Percentiles rank a stretch among this genome's conserved stretches.
Conservation (phyloP, 1,140 invertebrate genomes). For the Drosophila yakuba region DNA sequence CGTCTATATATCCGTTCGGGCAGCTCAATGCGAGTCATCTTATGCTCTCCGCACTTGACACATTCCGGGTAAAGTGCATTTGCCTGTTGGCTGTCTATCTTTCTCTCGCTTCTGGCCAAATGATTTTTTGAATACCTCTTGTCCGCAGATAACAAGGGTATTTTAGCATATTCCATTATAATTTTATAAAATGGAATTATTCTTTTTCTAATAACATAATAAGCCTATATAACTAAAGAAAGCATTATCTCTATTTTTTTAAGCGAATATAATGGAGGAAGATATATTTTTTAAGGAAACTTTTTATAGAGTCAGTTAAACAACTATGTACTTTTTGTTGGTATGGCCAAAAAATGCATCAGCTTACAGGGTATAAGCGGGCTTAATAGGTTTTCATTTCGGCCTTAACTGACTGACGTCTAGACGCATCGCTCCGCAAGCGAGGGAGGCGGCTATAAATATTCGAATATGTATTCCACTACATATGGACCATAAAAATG, state of each 20-base stretch:
- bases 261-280: no score
- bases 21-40: conserved; percentile 47
- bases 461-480: conserved; percentile 70
- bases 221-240: no score
- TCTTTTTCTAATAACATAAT: no score
- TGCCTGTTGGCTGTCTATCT: conserved; percentile 68
- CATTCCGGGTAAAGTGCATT: conserved; percentile 53
- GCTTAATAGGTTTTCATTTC: neutral
- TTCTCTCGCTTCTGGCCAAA: conserved; percentile 30
- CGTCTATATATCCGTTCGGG: conserved; percentile 35
- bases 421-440: conserved; percentile 17
- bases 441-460: conserved; percentile 55
- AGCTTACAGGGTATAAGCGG: neutral
- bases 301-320: no score
- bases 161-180: neutral
- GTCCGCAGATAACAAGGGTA: neutral
- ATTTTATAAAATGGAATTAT: neutral
- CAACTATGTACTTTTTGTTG: no score
- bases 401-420: conserved; percentile 19
- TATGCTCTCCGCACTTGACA: conserved; percentile 40
- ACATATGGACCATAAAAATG: conserved; percentile 64
- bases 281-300: no score
- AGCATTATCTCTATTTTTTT: no score
- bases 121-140: conserved; percentile 22
- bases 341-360: no score